Evolutionary conservation across 2,797 vertebrate genomes (phyloP), one percentile per base, ranked within the genome.

Genomic region (Leucoraja ocellata): DNA sequence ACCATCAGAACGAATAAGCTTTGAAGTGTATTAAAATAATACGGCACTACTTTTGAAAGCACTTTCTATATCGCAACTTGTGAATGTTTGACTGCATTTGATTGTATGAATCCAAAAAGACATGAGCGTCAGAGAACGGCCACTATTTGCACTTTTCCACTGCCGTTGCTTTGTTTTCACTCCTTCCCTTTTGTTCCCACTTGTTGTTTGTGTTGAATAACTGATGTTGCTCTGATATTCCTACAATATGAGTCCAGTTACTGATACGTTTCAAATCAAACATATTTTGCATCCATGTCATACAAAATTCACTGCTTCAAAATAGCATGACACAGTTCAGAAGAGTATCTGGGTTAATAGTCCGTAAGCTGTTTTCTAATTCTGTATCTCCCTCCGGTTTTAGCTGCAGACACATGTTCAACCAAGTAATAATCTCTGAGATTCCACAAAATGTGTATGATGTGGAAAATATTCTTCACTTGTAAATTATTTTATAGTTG

Each of bases 41-140:
- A 91, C 46, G 23, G 65, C 68, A 4, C 46, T 13, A 61, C 36
- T 68, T 2, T 32, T 25, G 23, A 68, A 88, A 74, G 68, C 3
- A 74, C 11, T 28, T 76, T 1, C 32, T 54, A 76, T 76, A 92
- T 92, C 94, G 73, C 94, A 95, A 95, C 96, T 96, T 97, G 95
- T 97, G 97, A 98, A 98, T 98, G 97, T 97, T 97, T 97, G 97
- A 97, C 97, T 96, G 97, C 97, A 96, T 97, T 96, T 96, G 97
- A 96, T 97, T 95, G 10, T 95, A 95, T 95, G 97, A 97, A 97
- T 97, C 96, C 97, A 96, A 95, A 96, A 96, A 95, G 95, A 95
- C 95, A 97, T 96, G 94, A 58, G 95, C 73, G 1, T 95, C 94
- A 94, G 91, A 95, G 96, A 96, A 95, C 96, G 96, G 96, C 95